Conservation (phyloP, 2,797 vertebrate genomes). For the Parauchenoglanis punctatus region DNA sequence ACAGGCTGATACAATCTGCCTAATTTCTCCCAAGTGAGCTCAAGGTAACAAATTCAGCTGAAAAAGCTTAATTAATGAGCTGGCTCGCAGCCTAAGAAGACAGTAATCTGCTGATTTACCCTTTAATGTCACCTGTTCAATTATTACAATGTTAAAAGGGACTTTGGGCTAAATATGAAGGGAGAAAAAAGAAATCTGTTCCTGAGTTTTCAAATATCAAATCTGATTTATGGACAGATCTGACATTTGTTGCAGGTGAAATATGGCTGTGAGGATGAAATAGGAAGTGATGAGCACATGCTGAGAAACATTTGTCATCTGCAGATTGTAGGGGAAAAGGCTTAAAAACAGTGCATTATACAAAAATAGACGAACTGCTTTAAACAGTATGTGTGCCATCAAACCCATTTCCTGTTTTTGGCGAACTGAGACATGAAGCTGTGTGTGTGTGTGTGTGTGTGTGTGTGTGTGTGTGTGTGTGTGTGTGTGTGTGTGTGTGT, state of each 20-base stretch:
- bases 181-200: not conserved
- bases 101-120: constrained; percentile 14
- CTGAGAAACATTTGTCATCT: constrained; percentile 38
- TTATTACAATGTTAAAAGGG: constrained; percentile 23
- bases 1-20: constrained; percentile 18
- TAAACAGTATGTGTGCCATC: constrained; percentile 24
- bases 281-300: constrained; percentile 28
- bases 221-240: not conserved
- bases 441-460: not conserved
- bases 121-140: constrained; percentile 19
- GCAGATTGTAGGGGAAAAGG: not conserved
- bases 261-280: not conserved
- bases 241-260: constrained; percentile 1
- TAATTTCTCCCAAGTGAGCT: constrained; percentile 43
- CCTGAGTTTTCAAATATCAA: not conserved
- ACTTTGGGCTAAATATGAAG: not conserved
- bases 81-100: constrained; percentile 11
- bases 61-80: constrained; percentile 29
- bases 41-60: constrained; percentile 31
- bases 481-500: not conserved
- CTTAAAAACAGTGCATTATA: not conserved
- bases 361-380: constrained; percentile 27
- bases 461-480: not conserved
- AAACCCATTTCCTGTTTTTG: constrained; percentile 36
- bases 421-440: constrained; percentile 19